Evolutionary conservation across 1,140 invertebrate genomes (phyloP).

Genomic region (Gonatopus flavifemur): DNA sequence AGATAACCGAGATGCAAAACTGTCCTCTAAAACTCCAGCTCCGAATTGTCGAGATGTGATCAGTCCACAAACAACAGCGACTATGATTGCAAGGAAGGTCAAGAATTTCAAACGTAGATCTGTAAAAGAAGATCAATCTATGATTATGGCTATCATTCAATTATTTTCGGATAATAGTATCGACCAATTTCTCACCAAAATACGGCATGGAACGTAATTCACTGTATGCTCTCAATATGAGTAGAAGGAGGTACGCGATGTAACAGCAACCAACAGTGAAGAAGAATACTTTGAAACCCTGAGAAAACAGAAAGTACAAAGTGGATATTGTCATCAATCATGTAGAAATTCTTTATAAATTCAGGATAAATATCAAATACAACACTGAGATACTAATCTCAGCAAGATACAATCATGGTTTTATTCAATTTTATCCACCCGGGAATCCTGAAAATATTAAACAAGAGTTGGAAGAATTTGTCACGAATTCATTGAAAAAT

Average conservation of each 20-base stretch:
- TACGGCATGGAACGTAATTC: conserved; percentile 95
- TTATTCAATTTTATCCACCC: too few species aligned
- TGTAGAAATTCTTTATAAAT: too few species aligned
- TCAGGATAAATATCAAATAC: too few species aligned
- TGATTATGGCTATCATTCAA: conserved; percentile 1
- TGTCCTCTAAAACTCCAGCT: conserved; percentile 85
- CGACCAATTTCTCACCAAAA: conserved; percentile 72
- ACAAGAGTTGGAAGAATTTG: too few species aligned
- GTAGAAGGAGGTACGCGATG: conserved; percentile 79
- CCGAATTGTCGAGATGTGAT: conserved; percentile 85
- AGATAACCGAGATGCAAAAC: conserved; percentile 85
- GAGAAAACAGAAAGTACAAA: too few species aligned
- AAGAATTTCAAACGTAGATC: conserved; percentile 91
- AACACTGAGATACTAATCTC: too few species aligned
- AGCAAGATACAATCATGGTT: too few species aligned
- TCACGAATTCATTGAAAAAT: too few species aligned
- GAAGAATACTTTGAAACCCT: conserved; percentile 87
- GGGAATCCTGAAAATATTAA: too few species aligned
- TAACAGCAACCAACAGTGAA: conserved; percentile 83
- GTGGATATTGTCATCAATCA: too few species aligned
- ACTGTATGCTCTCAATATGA: conserved; percentile 88
- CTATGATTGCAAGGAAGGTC: conserved; percentile 82
- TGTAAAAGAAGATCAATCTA: conserved; percentile 54
- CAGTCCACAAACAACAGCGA: conserved; percentile 74
- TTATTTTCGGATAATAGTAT: neutral